Conservation (phyloP, 1,140 invertebrate species). For the Achatina immaculata region DNA sequence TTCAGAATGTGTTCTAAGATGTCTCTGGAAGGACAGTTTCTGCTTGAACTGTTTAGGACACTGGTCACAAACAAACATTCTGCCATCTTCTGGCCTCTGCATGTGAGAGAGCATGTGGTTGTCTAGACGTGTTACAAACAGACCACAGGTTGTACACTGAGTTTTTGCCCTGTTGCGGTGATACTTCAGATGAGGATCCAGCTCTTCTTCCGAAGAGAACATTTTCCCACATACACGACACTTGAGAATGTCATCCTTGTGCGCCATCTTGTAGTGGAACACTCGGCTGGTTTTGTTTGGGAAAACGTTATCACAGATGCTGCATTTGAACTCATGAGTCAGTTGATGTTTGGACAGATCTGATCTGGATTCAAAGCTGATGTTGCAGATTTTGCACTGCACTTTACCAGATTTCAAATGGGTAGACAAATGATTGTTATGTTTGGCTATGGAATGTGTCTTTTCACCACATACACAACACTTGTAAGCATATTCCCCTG, state of each 20-base stretch:
- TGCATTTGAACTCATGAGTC: constrained; percentile 27
- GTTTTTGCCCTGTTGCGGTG: background rate
- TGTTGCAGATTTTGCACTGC: constrained; percentile 15
- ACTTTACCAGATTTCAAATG: constrained; percentile 10
- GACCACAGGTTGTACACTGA: constrained; percentile 22
- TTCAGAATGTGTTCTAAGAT: constrained; percentile 17
- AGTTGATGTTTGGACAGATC: constrained; percentile 14
- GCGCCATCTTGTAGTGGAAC: constrained; percentile 10
- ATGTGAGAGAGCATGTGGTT: constrained; percentile 22
- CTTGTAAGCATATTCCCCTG: constrained; percentile 21
- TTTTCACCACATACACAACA: constrained; percentile 26
- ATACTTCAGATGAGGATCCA: background rate
- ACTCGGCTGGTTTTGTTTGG: constrained; percentile 20
- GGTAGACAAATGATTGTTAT: background rate
- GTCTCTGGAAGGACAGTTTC: constrained; percentile 17
- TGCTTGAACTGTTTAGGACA: constrained; percentile 23
- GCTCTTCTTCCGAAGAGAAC: constrained; percentile 18
- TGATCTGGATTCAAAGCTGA: background rate
- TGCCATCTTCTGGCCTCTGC: background rate
- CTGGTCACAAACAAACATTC: constrained; percentile 12
- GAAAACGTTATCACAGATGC: constrained; percentile 24
- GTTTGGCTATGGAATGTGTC: too few species aligned
- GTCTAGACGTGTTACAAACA: constrained; percentile 7
- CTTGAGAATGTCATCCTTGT: constrained; percentile 15
- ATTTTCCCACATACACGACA: constrained; percentile 15